Conservation (phyloP, 2,888 invertebrate species). For the Cryptocephalus primarius region DNA sequence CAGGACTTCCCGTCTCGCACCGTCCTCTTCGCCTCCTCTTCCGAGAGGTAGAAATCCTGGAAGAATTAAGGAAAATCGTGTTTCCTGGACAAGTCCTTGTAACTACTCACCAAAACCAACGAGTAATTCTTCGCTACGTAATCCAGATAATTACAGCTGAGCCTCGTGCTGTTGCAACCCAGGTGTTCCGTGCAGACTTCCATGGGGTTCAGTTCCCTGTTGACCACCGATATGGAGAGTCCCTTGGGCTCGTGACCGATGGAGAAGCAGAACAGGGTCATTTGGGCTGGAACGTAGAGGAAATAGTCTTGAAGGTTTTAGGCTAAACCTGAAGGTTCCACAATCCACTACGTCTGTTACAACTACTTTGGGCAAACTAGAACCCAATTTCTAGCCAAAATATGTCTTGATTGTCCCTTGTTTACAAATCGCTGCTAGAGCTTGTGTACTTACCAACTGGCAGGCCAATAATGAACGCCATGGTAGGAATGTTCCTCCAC, state of each 20-base stretch:
- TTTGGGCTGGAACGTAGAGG: conserved; percentile 42
- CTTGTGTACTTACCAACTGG: conserved; percentile 52
- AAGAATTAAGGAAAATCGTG: too few relatives aligned
- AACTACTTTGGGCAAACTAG: too few relatives aligned
- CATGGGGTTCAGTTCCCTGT: conserved; percentile 52
- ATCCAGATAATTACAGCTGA: conserved; percentile 71
- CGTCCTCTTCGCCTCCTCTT: conserved; percentile 48
- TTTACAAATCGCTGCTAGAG: neutral
- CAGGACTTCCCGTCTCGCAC: conserved; percentile 64
- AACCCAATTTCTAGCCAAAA: too few relatives aligned
- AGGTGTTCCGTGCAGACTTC: conserved; percentile 23
- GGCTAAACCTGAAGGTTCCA: too few relatives aligned
- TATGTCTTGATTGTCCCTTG: too few relatives aligned
- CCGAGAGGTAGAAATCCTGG: conserved; percentile 27
- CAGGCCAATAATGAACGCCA: conserved; percentile 75
- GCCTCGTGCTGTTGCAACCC: conserved; percentile 32
- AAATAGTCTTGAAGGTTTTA: too few relatives aligned
- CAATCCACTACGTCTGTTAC: too few relatives aligned
- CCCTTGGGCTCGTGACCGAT: conserved; percentile 79
- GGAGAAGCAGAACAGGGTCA: conserved; percentile 76
- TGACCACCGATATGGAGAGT: conserved; percentile 67
- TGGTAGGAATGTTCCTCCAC: conserved; percentile 70
- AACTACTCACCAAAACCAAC: conserved; percentile 56
- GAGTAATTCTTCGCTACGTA: conserved; percentile 52
- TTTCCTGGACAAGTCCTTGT: neutral